Base-by-base conservation (phyloP, 2,888 invertebrate genomes). In the Drosophila aldrichi region DNA sequence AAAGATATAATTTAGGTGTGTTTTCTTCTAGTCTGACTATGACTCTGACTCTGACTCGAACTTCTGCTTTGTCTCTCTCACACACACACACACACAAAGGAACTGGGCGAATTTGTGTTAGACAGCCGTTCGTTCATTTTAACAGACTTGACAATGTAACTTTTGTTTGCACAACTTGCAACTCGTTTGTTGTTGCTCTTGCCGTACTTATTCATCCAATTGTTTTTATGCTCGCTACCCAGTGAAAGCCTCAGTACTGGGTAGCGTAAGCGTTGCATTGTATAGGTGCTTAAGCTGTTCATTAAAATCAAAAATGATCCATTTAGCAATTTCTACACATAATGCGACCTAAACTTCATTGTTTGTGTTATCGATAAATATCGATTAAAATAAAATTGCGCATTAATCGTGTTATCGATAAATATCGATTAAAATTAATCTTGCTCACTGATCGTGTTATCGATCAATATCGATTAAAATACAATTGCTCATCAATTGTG, bases 121-220 rank as follows among this genome's bases (percentile, higher is more conserved):
- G 74, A 63, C 65, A 66, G 56, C 63, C 67, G 59, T 67, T 74
- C 69, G 41, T 58, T 72, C 58, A 55, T 72, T 78, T 68, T 61
- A 65, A 60, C 48, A 57, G 76, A 70, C 65, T 65, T 70, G 72
- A 65, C 56, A 65, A 60, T 70, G 56, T 60, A 44, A 69, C 58
- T 71, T 65, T 71, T 71, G 69, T 65, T 70, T 54, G 62, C 58
- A 60, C 56, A 72, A 72, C 56, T 70, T 55, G 14, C 63, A 63
- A 67, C 66, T 67, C 41, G 41, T 34, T 52, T 38, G 40, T 25
- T 34, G 43, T 38, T 51, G 36, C 14, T 52, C 18, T 46, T 16
- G 44, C 44, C 29, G n/a, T 22, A 44, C 43, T 36, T 44, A 64
- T 36, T 44, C 48, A 29, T 49, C 10, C 41, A 16, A 40, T 40